Evolutionary conservation across 2,888 invertebrate species (phyloP).

Genomic region (Sphaerophoria taeniata): DNA sequence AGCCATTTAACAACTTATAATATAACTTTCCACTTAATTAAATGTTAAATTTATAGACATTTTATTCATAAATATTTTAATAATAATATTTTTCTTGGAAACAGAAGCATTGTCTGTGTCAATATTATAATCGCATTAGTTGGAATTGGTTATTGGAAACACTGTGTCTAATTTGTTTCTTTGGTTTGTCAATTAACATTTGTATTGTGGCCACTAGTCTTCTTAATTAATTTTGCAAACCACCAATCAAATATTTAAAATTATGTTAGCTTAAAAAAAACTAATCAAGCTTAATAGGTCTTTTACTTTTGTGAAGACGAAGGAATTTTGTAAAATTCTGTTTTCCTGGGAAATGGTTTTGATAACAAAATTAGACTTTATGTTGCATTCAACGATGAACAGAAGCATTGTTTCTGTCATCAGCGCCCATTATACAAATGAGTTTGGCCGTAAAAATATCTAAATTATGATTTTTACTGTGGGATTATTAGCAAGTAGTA

Average conservation of each 20-base stretch:
- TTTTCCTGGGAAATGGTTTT: neutral
- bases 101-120: neutral
- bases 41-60: neutral
- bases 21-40: neutral
- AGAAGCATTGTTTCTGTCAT: neutral
- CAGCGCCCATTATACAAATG: neutral
- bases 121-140: neutral
- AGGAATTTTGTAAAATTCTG: neutral
- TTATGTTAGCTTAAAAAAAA: neutral
- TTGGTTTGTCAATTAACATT: neutral
- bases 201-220: neutral
- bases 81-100: neutral
- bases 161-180: neutral
- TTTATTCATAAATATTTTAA: neutral
- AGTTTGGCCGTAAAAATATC: neutral
- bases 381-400: neutral
- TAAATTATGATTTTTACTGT: neutral
- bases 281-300: neutral
- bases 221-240: neutral
- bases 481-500: neutral
- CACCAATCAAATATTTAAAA: neutral
- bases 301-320: neutral
- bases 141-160: neutral
- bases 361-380: neutral
- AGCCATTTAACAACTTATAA: neutral